Percentiles rank a stretch among this genome's conserved stretches.
phyloP scores from a whole-genome alignment of 2,888 invertebrate species.

The Ophion ventricosus region DNA sequence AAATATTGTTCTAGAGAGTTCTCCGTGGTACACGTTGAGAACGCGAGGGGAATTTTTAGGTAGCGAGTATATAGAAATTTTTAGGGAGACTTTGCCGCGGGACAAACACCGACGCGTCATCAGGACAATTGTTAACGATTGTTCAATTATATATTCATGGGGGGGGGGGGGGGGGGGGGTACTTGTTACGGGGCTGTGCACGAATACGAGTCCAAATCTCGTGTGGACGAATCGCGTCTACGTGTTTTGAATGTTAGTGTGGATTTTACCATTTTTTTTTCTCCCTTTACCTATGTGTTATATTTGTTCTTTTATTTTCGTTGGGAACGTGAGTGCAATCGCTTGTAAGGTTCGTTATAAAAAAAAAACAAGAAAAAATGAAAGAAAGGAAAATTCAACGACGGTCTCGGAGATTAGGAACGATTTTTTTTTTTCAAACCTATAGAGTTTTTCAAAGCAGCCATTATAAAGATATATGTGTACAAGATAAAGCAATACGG shows the following conservation, averaged over 20 bases:
- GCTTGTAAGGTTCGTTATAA: not conserved
- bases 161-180: conserved; percentile 63
- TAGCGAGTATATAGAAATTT: conserved; percentile 39
- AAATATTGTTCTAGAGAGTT: conserved; percentile 6
- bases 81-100: conserved; percentile 13
- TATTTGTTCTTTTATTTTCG: conserved; percentile 37
- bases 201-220: conserved; percentile 40
- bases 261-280: conserved; percentile 53
- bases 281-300: conserved; percentile 5
- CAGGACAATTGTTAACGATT: conserved; percentile 52
- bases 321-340: not conserved
- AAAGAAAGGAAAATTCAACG: not conserved
- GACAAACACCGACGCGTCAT: not conserved
- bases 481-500: conserved; percentile 37
- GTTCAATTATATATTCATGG: conserved; percentile 61
- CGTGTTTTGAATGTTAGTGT: conserved; percentile 37
- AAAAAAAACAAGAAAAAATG: too few relatives aligned
- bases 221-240: conserved; percentile 33
- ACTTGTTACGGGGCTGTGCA: conserved; percentile 63
- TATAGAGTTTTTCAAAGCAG: not conserved
- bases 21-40: not conserved
- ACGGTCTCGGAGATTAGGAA: conserved; percentile 16
- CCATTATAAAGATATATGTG: conserved; percentile 37
- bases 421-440: not conserved
- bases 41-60: not conserved